Percentiles rank a stretch among this genome's conserved stretches.
Evolutionary conservation across 1,140 invertebrate genomes (phyloP).

Genomic region (Caenorhabditis remanei): DNA sequence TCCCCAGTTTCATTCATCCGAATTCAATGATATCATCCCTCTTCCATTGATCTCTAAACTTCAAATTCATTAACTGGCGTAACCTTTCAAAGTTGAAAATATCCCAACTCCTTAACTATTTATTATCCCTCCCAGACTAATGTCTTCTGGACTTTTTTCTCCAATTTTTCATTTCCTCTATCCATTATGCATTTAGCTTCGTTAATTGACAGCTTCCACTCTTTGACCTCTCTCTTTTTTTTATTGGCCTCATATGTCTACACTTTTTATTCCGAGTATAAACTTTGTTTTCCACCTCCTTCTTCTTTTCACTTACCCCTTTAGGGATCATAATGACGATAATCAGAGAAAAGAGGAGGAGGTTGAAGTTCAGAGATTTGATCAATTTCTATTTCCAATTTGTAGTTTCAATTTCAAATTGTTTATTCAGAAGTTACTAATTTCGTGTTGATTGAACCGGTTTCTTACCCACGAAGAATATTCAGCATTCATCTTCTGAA

Average conservation of each 20-base stretch:
- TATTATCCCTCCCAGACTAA: neutral
- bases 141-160: neutral
- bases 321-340: constrained; percentile 12
- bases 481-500: too few relatives aligned
- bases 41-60: too few relatives aligned
- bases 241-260: constrained; percentile 52
- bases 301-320: neutral
- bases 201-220: constrained; percentile 41
- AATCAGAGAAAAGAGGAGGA: neutral
- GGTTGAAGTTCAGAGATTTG: neutral
- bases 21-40: too few relatives aligned
- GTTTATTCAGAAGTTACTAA: too few relatives aligned
- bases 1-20: too few relatives aligned
- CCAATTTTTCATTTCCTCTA: neutral
- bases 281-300: neutral
- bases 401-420: neutral
- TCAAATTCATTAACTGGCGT: too few relatives aligned
- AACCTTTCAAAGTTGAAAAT: too few relatives aligned
- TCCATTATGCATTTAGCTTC: constrained; percentile 12
- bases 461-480: too few relatives aligned
- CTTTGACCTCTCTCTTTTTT: constrained; percentile 40
- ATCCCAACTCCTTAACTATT: too few relatives aligned
- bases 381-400: neutral
- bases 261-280: constrained; percentile 18
- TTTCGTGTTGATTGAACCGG: too few relatives aligned